Evolutionary conservation across 1,140 invertebrate genomes (phyloP).

Genomic region (Diorhabda sublineata): DNA sequence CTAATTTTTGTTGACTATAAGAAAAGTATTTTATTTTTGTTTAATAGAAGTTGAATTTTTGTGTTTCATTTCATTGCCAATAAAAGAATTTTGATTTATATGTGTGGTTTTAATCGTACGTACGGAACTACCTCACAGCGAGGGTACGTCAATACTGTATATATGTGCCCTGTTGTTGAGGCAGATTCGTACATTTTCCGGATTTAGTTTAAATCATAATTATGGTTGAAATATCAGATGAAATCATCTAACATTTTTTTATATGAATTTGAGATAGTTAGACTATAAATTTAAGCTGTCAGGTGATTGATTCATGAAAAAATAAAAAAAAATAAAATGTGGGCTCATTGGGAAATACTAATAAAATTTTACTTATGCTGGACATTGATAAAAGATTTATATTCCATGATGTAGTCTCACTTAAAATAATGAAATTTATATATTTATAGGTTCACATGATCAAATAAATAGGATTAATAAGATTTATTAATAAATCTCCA

Average conservation of each 20-base stretch:
- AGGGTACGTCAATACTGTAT: background rate
- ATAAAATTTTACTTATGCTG: no score
- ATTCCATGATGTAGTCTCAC: no score
- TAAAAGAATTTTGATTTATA: slow-evolving; percentile 7
- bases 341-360: no score
- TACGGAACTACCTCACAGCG: slow-evolving; percentile 4
- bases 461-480: no score
- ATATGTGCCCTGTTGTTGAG: slow-evolving; percentile 8
- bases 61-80: background rate
- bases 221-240: slow-evolving; percentile 3
- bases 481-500: no score
- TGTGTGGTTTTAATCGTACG: slow-evolving; percentile 6
- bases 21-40: slow-evolving; percentile 10
- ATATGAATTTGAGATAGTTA: slow-evolving; percentile 5
- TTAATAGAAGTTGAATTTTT: slow-evolving; percentile 8
- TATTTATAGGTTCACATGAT: no score
- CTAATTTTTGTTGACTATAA: slow-evolving; percentile 7
- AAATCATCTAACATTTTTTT: slow-evolving; percentile 6
- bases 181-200: slow-evolving; percentile 12
- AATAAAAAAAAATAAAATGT: slow-evolving; percentile 15
- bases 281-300: slow-evolving; percentile 7
- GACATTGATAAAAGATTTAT: no score
- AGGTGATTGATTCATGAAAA: slow-evolving; percentile 6
- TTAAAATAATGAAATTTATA: no score
- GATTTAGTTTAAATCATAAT: slow-evolving; percentile 14